A percentile compares a stretch with the other conserved stretches of the same genome.
phyloP scores from a whole-genome alignment of 2,888 invertebrate species.

The Exephanes ischioxanthus region DNA sequence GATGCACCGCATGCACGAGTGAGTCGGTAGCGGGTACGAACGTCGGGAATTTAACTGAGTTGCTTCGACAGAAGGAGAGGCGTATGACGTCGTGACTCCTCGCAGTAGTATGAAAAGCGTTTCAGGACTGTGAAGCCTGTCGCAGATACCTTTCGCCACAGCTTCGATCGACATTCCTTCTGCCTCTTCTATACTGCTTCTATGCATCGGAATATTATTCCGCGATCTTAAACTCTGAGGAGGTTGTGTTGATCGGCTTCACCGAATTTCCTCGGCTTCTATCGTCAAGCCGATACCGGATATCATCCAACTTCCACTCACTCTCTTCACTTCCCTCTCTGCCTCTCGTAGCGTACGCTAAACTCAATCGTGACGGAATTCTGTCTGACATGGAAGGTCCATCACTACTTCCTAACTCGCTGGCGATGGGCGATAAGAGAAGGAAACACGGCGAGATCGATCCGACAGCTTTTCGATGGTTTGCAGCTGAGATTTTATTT shows the following conservation, averaged over 20 bases:
- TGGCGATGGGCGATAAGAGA: not conserved
- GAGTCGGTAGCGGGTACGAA: not conserved
- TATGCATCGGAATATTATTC: constrained; percentile 57
- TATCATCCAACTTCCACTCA: constrained; percentile 42
- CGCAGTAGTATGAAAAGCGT: not conserved
- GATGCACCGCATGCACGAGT: constrained; percentile 2
- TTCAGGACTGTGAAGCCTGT: constrained; percentile 2
- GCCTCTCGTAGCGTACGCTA: constrained; percentile 25
- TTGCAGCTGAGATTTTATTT: not conserved
- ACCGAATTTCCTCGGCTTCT: constrained; percentile 59
- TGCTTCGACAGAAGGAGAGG: not conserved
- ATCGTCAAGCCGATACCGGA: constrained; percentile 53
- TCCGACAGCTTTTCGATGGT: constrained; percentile 9
- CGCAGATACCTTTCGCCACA: not conserved
- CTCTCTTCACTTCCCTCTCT: not conserved
- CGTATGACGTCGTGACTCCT: not conserved
- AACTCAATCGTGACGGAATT: constrained; percentile 53
- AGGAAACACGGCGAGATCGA: not conserved
- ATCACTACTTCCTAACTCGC: constrained; percentile 25
- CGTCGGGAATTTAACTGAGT: constrained; percentile 2
- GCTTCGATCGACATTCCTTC: constrained; percentile 24
- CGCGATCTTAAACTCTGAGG: constrained; percentile 62
- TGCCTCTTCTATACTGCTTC: constrained; percentile 1
- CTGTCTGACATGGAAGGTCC: constrained; percentile 51
- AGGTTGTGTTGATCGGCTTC: constrained; percentile 60